Evolutionary conservation across 2,797 vertebrate genomes (phyloP).

Genomic region (Myotis pilosus): DNA sequence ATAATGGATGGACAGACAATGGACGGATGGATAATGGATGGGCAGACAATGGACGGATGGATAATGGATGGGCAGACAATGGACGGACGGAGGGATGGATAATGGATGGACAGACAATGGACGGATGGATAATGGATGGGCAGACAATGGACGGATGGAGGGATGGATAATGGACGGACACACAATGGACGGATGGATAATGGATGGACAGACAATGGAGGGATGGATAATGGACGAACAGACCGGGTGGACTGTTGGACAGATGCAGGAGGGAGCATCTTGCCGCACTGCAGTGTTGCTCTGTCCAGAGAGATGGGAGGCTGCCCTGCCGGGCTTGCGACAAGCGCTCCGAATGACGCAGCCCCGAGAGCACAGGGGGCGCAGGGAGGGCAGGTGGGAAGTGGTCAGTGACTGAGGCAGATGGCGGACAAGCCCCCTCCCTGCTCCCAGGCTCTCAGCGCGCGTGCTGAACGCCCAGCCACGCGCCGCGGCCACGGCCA

Average conservation of each 20-base stretch:
- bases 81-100: not conserved
- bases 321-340: fast-evolving
- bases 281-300: too few species aligned
- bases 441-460: not conserved
- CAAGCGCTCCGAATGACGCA: fast-evolving
- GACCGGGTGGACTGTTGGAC: not conserved
- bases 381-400: not conserved
- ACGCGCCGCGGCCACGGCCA: too few species aligned
- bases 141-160: not conserved
- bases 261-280: fast-evolving
- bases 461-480: not conserved
- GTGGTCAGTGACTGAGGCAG: fast-evolving
- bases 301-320: fast-evolving
- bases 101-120: too few species aligned
- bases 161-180: not conserved
- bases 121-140: too few species aligned
- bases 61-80: not conserved
- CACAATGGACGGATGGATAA: too few species aligned
- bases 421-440: not conserved
- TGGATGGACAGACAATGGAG: too few species aligned
- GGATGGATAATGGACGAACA: too few species aligned
- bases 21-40: not conserved
- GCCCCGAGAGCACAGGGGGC: too few species aligned
- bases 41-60: not conserved
- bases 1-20: not conserved